Base-by-base conservation (phyloP, 1,140 invertebrate species). In the Contarinia nasturtii region DNA sequence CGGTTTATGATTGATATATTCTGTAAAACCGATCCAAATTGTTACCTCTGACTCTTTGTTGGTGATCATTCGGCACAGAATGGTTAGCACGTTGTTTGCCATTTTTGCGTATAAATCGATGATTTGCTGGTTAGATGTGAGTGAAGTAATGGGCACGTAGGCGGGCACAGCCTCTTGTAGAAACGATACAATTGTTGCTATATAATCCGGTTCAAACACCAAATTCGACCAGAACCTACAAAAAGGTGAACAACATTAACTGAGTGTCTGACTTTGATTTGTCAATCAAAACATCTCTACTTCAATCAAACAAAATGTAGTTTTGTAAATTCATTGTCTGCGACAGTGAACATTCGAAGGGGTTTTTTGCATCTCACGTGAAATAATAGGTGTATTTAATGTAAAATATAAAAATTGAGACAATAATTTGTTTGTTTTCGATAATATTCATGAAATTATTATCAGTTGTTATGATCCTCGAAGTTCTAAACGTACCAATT, bases 161-260 rank as follows among this genome's bases (percentile, higher is more conserved):
- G 75, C 79, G 2, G 79, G 77, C 51, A 75, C 78, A 5, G 77
- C 74, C 50, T 78, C 74, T 65, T 82, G 77, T 11, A 89, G 65
- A 59, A 85, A 86, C 19, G 73, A 78, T 49, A 78, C 70, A 47
- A 89, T 53, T 15, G 71, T 66, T 44, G 76, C 67, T 60, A 82
- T 74, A 49, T 80, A 73, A 2, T 69, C 63, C 10, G 71, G 60
- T 53, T 86, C 75, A 61, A 76, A 78, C 18, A 85, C 55, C 54
- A 86, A 65, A 59, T 82, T 78, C 18, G 82, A 86, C 85, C 86
- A 88, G 66, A 86, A 87, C 57, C 79, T 84, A 33, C n/a, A n/a
- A 27, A 44, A 42, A 38, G 15, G 36, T 55, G 51, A 70, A 69
- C 59, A 55, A 60, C 46, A 48, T 21, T 12, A 20, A 21, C 21